Percentiles rank a stretch among this genome's conserved stretches.
Conservation (phyloP, 2,888 invertebrate genomes). For the Alloscopus bannaensis region DNA sequence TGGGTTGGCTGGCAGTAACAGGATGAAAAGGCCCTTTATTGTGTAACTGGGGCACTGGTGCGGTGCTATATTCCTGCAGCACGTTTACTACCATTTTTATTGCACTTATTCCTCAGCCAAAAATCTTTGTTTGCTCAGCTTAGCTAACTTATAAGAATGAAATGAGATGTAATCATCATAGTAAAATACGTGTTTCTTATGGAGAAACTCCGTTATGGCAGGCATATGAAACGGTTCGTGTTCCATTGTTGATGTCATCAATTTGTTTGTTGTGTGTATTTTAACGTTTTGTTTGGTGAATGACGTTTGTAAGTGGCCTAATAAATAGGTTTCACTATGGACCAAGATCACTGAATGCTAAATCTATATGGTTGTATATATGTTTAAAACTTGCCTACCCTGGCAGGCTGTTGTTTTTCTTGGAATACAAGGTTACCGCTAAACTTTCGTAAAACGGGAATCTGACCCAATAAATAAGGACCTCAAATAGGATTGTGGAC, state of each 20-base stretch:
- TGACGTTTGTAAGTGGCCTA: too few species aligned
- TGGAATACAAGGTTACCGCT: conserved; percentile 38
- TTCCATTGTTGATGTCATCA: background rate
- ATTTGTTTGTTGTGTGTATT: background rate
- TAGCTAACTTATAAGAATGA: background rate
- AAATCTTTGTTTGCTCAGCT: background rate
- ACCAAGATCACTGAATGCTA: too few species aligned
- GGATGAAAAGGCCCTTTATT: too few species aligned
- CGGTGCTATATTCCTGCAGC: too few species aligned
- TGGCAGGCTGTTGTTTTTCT: background rate
- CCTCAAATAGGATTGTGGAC: conserved; percentile 20
- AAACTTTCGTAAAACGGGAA: conserved; percentile 46
- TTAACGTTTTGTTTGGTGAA: too few species aligned
- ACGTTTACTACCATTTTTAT: conserved; percentile 29
- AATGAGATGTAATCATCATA: background rate
- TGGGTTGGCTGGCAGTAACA: too few species aligned
- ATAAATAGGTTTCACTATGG: too few species aligned
- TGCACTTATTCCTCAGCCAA: conserved; percentile 9
- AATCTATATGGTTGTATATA: too few species aligned
- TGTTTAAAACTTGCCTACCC: too few species aligned
- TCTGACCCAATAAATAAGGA: conserved; percentile 43
- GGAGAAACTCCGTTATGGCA: conserved; percentile 8
- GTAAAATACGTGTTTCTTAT: background rate
- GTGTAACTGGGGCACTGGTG: conserved; percentile 40
- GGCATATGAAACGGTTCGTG: background rate